Evolutionary conservation across 92 coral and sea anemone species (phyloP).

Genomic region (Galaxea fascicularis): DNA sequence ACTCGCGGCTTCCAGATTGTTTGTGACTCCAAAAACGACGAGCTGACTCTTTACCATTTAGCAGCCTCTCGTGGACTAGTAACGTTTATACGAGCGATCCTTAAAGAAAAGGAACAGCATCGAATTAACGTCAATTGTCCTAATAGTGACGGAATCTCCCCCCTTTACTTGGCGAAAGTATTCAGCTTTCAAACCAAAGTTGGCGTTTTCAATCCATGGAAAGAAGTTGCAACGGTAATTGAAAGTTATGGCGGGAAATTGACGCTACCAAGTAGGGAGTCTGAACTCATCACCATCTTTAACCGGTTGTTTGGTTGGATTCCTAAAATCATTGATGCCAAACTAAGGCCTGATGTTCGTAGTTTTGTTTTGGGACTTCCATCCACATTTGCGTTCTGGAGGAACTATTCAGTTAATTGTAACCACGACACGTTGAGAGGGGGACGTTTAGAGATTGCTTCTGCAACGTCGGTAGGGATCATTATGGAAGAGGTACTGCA

Average conservation of each 20-base stretch:
- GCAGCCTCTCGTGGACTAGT: constrained; percentile 83
- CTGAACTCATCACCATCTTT: neutral
- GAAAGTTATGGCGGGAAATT: constrained; percentile 18
- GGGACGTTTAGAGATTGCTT: no score
- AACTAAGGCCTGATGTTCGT: constrained; percentile 18
- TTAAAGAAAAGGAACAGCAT: constrained; percentile 28
- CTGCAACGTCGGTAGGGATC: no score
- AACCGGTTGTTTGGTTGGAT: constrained; percentile 33
- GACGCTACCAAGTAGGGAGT: neutral
- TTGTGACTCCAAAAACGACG: constrained; percentile 29
- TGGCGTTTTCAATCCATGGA: neutral
- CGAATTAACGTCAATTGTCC: constrained; percentile 65
- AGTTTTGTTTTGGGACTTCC: neutral
- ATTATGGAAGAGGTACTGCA: no score
- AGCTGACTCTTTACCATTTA: constrained; percentile 69
- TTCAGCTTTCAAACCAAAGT: neutral
- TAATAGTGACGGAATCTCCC: constrained; percentile 70
- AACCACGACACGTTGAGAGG: no score
- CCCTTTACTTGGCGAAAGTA: constrained; percentile 74
- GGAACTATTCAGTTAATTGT: neutral
- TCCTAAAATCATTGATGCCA: neutral
- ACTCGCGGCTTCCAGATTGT: constrained; percentile 3
- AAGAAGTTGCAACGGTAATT: neutral
- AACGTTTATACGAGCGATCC: constrained; percentile 43
- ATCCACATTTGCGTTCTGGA: neutral